A percentile compares a stretch with the other conserved stretches of the same genome.
These are phyloP conservation scores for Chloropsis cyanopogon DNA, from an alignment of 2,113 vertebrate species.

Conservation along the genomic window DNA sequence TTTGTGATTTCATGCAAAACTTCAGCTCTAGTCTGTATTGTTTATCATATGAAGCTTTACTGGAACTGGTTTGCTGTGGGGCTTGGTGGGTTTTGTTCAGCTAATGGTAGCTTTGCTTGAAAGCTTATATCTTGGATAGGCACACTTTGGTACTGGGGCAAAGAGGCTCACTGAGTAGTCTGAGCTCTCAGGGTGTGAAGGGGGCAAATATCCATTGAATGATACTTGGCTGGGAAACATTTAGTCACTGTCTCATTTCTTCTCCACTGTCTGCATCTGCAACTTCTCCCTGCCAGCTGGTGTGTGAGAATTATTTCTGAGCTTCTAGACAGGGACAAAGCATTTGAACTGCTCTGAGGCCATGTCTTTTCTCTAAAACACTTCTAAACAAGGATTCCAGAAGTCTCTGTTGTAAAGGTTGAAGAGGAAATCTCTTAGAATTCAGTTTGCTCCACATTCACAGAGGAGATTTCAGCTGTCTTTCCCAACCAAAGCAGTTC, in stretches of 20 bases:
- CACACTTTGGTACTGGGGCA: background rate
- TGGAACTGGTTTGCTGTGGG: background rate
- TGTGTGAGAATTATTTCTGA: constrained; percentile 25
- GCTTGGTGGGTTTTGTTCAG: background rate
- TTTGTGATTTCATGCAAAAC: constrained; percentile 15
- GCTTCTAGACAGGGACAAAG: background rate
- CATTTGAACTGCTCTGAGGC: constrained; percentile 1
- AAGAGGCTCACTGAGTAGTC: background rate
- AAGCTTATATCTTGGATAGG: background rate
- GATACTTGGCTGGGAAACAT: background rate
- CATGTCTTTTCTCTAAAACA: background rate
- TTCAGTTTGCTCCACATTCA: background rate
- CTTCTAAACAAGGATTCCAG: background rate
- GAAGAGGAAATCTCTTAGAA: background rate
- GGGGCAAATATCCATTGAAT: background rate
- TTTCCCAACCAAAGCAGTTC: background rate
- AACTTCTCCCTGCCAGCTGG: constrained; percentile 30
- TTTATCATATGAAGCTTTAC: background rate
- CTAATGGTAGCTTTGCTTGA: background rate
- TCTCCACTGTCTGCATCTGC: background rate
- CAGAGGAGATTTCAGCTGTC: background rate
- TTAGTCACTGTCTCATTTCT: constrained; percentile 17
- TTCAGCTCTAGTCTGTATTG: background rate
- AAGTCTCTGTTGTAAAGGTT: background rate
- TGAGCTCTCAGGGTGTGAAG: background rate